A percentile compares a stretch with the other conserved stretches of the same genome.
Evolutionary conservation across 64 coral and sea anemone genomes (phyloP).

Genomic region (Stichodactyla mertensii): DNA sequence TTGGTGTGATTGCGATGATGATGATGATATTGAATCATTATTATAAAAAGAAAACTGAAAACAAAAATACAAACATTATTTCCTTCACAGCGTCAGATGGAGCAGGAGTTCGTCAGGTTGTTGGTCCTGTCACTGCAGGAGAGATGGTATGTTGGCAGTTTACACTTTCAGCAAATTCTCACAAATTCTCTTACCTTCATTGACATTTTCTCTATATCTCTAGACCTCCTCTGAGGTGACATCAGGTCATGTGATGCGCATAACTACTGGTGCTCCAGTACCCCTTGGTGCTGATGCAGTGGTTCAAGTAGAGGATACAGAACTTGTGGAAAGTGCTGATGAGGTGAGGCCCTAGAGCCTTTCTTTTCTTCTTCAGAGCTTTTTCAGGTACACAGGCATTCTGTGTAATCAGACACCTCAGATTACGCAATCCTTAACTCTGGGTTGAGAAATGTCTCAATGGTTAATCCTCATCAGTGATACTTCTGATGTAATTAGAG

Average conservation of each 20-base stretch:
- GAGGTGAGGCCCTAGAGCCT: conserved; percentile 30
- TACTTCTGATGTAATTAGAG: too few species aligned
- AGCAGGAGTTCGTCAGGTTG: conserved; percentile 62
- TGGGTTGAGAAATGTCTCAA: too few species aligned
- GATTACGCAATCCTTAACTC: too few species aligned
- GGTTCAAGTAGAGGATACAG: conserved; percentile 94
- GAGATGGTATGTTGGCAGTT: conserved; percentile 42
- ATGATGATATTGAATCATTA: too few species aligned
- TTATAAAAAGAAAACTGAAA: too few species aligned
- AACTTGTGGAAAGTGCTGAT: conserved; percentile 72
- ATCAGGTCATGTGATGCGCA: conserved; percentile 87
- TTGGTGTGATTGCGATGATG: too few species aligned
- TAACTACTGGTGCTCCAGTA: conserved; percentile 90
- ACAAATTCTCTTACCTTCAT: not conserved
- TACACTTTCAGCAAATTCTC: not conserved
- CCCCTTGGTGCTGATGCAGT: conserved; percentile 87
- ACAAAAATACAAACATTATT: not conserved
- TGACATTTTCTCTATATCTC: not conserved
- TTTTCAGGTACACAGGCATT: too few species aligned
- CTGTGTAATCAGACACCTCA: too few species aligned
- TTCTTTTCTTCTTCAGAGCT: not conserved
- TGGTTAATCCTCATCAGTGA: too few species aligned
- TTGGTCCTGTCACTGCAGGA: conserved; percentile 85
- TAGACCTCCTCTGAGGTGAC: conserved; percentile 38
- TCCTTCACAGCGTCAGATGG: conserved; percentile 58